Conservation (phyloP, 2,797 vertebrate genomes). For the Lophotriccus pileatus region DNA sequence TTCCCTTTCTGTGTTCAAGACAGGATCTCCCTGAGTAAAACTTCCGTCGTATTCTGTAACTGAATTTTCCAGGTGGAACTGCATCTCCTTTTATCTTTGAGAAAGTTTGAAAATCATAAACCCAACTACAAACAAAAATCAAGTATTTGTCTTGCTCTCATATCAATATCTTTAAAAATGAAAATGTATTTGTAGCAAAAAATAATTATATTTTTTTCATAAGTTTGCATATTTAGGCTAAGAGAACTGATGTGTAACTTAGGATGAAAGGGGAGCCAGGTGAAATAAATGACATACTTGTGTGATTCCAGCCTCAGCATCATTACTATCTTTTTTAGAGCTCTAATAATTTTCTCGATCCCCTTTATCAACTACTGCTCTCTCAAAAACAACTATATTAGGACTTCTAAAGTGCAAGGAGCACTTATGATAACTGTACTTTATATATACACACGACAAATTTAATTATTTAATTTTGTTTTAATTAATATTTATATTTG, state of each 20-base stretch:
- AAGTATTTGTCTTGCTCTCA: background rate
- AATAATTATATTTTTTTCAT: background rate
- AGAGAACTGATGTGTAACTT: background rate
- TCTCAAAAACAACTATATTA: background rate
- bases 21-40: background rate
- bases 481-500: background rate
- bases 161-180: background rate
- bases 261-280: background rate
- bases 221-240: background rate
- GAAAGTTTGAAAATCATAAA: background rate
- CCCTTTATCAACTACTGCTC: background rate
- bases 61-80: background rate
- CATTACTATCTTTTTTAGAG: background rate
- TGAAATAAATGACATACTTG: background rate
- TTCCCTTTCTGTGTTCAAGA: background rate
- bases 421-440: background rate
- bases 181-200: background rate
- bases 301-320: background rate
- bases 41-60: background rate
- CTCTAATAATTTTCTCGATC: background rate
- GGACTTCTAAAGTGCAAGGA: background rate
- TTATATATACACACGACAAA: background rate
- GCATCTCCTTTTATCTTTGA: background rate
- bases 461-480: background rate
- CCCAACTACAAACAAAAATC: background rate